A percentile compares a stretch with the other conserved stretches of the same genome.
Conservation (phyloP, 2,797 vertebrate genomes). For the Coracias cyanogaster region DNA sequence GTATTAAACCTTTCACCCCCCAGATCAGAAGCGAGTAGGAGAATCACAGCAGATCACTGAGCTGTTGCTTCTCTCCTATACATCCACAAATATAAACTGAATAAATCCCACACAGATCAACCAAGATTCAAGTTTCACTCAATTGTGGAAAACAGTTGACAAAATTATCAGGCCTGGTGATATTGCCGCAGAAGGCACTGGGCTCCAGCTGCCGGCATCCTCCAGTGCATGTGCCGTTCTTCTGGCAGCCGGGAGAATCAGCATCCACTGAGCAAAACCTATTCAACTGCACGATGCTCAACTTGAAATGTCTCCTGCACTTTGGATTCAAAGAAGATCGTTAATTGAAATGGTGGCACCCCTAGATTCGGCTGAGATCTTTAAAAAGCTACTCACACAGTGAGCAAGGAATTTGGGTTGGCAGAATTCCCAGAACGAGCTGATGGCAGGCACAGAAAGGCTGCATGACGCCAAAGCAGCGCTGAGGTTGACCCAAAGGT, state of each 20-base stretch:
- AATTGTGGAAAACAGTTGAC: background rate
- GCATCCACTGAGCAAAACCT: background rate
- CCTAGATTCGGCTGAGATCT: background rate
- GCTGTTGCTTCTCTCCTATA: background rate
- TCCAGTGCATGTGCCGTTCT: background rate
- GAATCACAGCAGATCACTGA: fast-evolving
- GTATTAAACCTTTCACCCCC: background rate
- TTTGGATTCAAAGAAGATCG: background rate
- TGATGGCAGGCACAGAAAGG: slow-evolving; percentile 6
- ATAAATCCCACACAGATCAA: background rate
- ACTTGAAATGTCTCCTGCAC: background rate
- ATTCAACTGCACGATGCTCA: background rate
- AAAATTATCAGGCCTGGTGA: background rate
- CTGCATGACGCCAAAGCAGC: background rate
- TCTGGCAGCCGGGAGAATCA: background rate
- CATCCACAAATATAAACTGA: background rate
- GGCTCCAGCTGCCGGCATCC: background rate
- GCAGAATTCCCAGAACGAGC: slow-evolving; percentile 15
- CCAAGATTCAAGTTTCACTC: background rate
- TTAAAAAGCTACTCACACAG: slow-evolving; percentile 10
- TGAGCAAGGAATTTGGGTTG: slow-evolving; percentile 5
- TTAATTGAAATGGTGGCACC: background rate
- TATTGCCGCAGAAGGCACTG: background rate
- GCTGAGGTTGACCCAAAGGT: background rate
- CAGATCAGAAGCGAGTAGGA: background rate